Evolutionary conservation across 2,113 vertebrate species (phyloP).

Genomic region (Perca flavescens): DNA sequence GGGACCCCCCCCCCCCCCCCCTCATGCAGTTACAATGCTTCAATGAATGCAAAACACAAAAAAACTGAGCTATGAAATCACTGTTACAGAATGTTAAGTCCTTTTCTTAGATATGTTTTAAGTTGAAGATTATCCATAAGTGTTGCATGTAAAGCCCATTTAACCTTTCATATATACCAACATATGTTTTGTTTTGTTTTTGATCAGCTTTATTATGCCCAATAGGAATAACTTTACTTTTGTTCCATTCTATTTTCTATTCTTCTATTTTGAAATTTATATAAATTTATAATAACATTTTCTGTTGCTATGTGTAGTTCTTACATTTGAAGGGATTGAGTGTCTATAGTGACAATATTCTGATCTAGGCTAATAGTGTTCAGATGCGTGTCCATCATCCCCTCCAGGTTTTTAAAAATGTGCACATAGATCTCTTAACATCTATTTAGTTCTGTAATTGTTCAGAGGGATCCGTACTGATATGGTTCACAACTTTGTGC

Average conservation of each 20-base stretch:
- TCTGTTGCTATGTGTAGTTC: not conserved
- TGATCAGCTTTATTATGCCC: not conserved
- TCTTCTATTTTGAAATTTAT: not conserved
- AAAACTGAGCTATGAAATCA: not conserved
- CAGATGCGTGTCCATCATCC: too few species aligned
- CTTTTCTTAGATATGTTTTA: not conserved
- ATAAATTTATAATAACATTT: not conserved
- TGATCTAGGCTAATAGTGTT: too few species aligned
- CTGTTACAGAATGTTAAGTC: not conserved
- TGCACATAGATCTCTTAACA: too few species aligned
- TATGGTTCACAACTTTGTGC: too few species aligned
- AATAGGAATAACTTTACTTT: not conserved
- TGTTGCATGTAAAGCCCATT: not conserved
- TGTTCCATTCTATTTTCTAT: too few species aligned
- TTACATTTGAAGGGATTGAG: not conserved
- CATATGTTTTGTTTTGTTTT: too few species aligned
- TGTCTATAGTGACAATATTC: too few species aligned
- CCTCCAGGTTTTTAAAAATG: not conserved
- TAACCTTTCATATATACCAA: not conserved
- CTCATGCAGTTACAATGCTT: too few species aligned
- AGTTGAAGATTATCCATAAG: not conserved
- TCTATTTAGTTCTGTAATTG: too few species aligned
- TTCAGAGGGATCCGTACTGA: too few species aligned
- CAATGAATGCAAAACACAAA: too few species aligned
- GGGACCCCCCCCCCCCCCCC: too few species aligned